phyloP scores from a whole-genome alignment of 2,888 invertebrate genomes.

The Acanthosoma haemorrhoidale region DNA sequence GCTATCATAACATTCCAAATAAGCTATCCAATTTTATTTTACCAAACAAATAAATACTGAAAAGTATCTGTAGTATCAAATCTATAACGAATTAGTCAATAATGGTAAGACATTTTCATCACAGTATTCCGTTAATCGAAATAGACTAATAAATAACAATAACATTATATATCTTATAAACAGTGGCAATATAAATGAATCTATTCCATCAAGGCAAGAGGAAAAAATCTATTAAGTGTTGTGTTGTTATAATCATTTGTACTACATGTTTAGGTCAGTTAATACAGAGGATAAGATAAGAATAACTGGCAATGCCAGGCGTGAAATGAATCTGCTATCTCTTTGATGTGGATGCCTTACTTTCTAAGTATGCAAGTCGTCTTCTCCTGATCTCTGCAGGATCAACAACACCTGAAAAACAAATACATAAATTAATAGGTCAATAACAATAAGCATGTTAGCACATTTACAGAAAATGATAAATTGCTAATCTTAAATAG shows the following conservation, averaged over 20 bases:
- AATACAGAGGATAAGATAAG: too few relatives aligned
- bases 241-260: not conserved
- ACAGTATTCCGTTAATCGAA: not conserved
- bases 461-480: not conserved
- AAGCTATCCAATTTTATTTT: too few relatives aligned
- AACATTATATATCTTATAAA: not conserved
- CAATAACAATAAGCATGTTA: not conserved
- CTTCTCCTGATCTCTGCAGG: conserved; percentile 41
- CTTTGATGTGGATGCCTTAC: not conserved
- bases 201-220: not conserved
- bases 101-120: conserved; percentile 25
- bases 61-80: too few relatives aligned
- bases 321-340: not conserved
- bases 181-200: not conserved
- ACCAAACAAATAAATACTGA: too few relatives aligned
- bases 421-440: too few relatives aligned
- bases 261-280: not conserved
- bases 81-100: not conserved
- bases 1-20: too few relatives aligned
- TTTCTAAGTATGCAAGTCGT: conserved; percentile 42
- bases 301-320: too few relatives aligned
- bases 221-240: not conserved
- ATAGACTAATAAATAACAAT: not conserved
- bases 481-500: too few relatives aligned
- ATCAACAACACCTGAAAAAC: conserved; percentile 38